Evolutionary conservation across 2,888 invertebrate genomes (phyloP).

Genomic region (Pomacea canaliculata): DNA sequence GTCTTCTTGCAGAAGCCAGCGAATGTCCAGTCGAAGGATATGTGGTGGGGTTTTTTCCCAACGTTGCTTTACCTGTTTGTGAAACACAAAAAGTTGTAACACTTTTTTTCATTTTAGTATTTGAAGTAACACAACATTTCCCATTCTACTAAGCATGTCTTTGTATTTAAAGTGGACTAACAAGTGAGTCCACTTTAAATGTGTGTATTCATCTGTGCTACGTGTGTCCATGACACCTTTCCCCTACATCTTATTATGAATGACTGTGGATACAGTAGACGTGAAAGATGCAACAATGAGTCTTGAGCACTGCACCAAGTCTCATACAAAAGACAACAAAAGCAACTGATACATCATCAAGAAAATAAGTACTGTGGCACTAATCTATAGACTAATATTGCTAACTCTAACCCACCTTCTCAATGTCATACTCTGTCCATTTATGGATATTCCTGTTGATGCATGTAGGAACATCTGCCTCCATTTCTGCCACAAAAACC

Average conservation of each 20-base stretch:
- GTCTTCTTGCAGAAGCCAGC: slow-evolving; percentile 85
- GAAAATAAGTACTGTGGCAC: too few relatives aligned
- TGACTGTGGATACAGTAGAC: too few relatives aligned
- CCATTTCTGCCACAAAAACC: slow-evolving; percentile 93
- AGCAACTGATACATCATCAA: too few relatives aligned
- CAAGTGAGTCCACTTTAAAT: background rate
- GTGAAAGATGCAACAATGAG: too few relatives aligned
- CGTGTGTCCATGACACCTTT: background rate
- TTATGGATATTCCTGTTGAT: slow-evolving; percentile 87
- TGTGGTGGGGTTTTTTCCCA: slow-evolving; percentile 79
- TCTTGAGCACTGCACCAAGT: too few relatives aligned
- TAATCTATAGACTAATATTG: too few relatives aligned
- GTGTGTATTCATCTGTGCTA: too few relatives aligned
- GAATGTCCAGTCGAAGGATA: slow-evolving; percentile 85
- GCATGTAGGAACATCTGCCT: slow-evolving; percentile 83
- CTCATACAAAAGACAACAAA: too few relatives aligned
- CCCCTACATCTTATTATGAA: background rate
- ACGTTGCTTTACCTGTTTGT: slow-evolving; percentile 54
- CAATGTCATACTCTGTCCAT: slow-evolving; percentile 83
- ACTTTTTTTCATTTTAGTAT: background rate
- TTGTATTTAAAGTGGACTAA: too few relatives aligned
- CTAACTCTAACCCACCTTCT: slow-evolving; percentile 70
- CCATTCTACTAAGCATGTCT: too few relatives aligned
- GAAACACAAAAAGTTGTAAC: background rate
- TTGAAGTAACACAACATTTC: background rate